These are phyloP conservation scores for Podarcis raffonei DNA, from an alignment of 2,113 vertebrate genomes.

Conservation along the genomic window DNA sequence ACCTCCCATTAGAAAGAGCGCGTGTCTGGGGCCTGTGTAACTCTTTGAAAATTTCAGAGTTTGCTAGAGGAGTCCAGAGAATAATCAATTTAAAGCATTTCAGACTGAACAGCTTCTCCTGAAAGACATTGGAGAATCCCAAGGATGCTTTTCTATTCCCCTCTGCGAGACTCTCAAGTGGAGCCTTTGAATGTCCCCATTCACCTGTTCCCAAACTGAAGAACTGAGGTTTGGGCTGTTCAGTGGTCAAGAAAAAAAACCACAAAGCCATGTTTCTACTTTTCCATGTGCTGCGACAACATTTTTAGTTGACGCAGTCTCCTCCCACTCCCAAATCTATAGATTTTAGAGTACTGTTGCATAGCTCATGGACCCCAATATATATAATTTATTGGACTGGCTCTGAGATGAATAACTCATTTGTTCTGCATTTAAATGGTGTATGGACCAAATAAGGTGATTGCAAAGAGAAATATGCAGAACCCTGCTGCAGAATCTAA, in stretches of 20 bases:
- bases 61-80: constrained; percentile 50
- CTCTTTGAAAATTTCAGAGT: constrained; percentile 61
- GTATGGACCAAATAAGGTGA: background rate
- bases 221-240: background rate
- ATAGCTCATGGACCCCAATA: constrained; percentile 60
- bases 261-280: constrained; percentile 54
- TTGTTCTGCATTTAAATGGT: constrained; percentile 39
- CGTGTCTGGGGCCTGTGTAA: constrained; percentile 56
- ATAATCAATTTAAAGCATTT: constrained; percentile 60
- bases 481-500: constrained; percentile 3
- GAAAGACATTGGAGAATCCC: background rate
- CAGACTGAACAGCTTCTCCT: constrained; percentile 35
- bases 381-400: constrained; percentile 66
- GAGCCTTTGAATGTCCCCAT: constrained; percentile 34
- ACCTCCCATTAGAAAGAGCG: constrained; percentile 26
- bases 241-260: constrained; percentile 14
- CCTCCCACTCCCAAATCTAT: constrained; percentile 60
- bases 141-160: constrained; percentile 21
- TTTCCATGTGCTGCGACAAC: constrained; percentile 58
- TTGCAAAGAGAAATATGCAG: background rate
- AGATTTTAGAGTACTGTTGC: constrained; percentile 52
- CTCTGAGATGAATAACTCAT: constrained; percentile 49
- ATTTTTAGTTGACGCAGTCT: constrained; percentile 57
- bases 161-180: fast-evolving
- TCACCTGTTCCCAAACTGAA: constrained; percentile 33